Evolutionary conservation across 2,888 invertebrate genomes (phyloP).

Genomic region (Ditula angustiorana): DNA sequence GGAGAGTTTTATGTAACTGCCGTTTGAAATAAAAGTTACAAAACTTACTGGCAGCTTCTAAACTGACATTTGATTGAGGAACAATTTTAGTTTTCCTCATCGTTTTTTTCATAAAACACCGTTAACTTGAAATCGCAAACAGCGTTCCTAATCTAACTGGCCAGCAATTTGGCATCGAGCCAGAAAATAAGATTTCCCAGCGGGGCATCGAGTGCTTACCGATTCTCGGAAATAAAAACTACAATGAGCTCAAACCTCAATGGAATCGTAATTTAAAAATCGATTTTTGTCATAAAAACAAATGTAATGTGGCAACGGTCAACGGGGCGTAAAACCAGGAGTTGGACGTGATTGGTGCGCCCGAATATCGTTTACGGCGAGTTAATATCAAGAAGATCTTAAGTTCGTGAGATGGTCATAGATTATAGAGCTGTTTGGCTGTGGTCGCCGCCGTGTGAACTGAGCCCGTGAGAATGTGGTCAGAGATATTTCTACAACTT

Average conservation of each 20-base stretch:
- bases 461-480: slow-evolving; percentile 76
- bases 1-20: neutral
- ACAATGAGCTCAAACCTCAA: slow-evolving; percentile 42
- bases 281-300: slow-evolving; percentile 52
- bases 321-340: slow-evolving; percentile 80
- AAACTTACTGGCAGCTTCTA: slow-evolving; percentile 1
- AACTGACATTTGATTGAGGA: slow-evolving; percentile 5
- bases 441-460: slow-evolving; percentile 38
- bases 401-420: slow-evolving; percentile 63
- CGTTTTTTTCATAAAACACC: slow-evolving; percentile 27
- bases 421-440: slow-evolving; percentile 30
- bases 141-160: slow-evolving; percentile 39
- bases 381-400: slow-evolving; percentile 31
- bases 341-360: slow-evolving; percentile 65
- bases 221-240: slow-evolving; percentile 33
- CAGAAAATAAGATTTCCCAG: slow-evolving; percentile 43
- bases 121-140: slow-evolving; percentile 35
- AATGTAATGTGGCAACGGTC: slow-evolving; percentile 51
- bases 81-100: slow-evolving; percentile 10
- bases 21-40: neutral
- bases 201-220: slow-evolving; percentile 36
- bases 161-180: slow-evolving; percentile 35
- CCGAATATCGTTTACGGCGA: slow-evolving; percentile 54
- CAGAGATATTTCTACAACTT: slow-evolving; percentile 45
- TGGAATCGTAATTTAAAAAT: slow-evolving; percentile 53